Evolutionary conservation across 2,888 invertebrate species (phyloP), one percentile per base, ranked within the genome.

Genomic region (Coelogynopora nodosa): DNA sequence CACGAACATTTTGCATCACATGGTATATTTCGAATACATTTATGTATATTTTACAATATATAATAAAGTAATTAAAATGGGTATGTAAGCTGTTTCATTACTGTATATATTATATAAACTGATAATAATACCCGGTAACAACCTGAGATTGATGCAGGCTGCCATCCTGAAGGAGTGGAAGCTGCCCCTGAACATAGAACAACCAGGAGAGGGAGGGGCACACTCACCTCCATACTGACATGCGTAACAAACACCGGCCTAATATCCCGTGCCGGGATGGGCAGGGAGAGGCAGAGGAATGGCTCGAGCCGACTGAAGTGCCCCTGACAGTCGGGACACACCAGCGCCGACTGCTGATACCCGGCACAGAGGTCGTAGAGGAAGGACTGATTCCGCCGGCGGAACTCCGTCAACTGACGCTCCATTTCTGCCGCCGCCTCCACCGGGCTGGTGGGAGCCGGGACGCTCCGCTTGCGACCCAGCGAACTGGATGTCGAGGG

Each of bases 351-450:
- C 74, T 85, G 85, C 74, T 85, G 85, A 30, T 28, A 67, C n/a
- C 67, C 74, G 18, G 85, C 85, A 67, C 26, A 85, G 31, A 85
- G 27, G 28, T 85, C n/a, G 30, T 85, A 67, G 23, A 85, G 67
- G 28, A 29, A 28, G 2, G 85, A 85, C 67, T 74, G 27, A 67
- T 85, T 85, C 23, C 30, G 67, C 28, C 26, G 23, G 27, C 28
- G 13, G 26, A 85, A 67, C 74, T 85, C 74, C 74, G 5, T 2
- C 74, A 23, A 5, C 74, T 5, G 23, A 26, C 2, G 2, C 5
- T 13, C 23, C 74, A 74, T 13, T 13, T 74, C 74, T 26, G 27
- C 10, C 10, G 49, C 49, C 49, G 49, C 49, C 49, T 49, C 10
- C 49, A 13, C 49, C 5, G 49, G 49, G 10, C 10, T 13, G 49